A percentile compares a stretch with the other conserved stretches of the same genome.
phyloP scores from a whole-genome alignment of 2,113 vertebrate species.

The Bubo scandiacus region DNA sequence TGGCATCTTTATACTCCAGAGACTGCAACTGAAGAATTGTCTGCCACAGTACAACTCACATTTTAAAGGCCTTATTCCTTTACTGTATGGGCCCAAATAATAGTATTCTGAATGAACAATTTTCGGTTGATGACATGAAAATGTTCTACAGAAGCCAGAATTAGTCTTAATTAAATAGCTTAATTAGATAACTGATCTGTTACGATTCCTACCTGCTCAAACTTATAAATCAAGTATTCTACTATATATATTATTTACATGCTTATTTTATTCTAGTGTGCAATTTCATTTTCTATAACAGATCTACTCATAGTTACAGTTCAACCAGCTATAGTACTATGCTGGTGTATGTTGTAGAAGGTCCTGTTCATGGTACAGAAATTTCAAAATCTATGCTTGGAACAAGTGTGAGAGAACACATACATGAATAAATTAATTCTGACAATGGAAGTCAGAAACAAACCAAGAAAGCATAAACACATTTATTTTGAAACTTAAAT shows the following conservation, averaged over 20 bases:
- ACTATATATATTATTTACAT: neutral
- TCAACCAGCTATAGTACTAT: neutral
- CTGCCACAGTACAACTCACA: neutral
- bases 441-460: constrained; percentile 11
- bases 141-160: neutral
- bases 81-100: neutral
- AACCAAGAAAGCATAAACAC: constrained; percentile 17
- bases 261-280: neutral
- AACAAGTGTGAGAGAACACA: neutral
- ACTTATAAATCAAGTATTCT: neutral
- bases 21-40: neutral
- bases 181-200: neutral
- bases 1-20: neutral
- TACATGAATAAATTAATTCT: constrained; percentile 15
- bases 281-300: neutral
- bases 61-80: neutral
- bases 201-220: neutral
- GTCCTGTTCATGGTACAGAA: neutral
- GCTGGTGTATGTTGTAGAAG: neutral
- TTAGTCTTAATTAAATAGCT: neutral
- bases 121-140: neutral
- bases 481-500: constrained; percentile 53
- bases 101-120: neutral
- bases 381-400: neutral
- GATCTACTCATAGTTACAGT: neutral